Conservation (phyloP, 2,113 vertebrate genomes). For the Gorsachius goisagi region DNA sequence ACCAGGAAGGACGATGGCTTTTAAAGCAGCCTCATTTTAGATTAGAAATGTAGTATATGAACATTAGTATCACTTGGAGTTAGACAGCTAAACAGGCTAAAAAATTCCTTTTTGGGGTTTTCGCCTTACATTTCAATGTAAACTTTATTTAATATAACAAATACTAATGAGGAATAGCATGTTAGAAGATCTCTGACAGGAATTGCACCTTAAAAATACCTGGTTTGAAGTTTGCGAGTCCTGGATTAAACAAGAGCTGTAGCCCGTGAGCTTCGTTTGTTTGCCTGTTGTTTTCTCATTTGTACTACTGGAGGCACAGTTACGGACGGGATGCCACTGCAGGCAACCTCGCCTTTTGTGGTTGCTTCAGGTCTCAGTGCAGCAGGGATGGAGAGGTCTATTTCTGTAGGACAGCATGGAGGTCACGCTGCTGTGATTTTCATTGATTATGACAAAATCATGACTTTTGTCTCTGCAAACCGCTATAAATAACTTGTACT, state of each 20-base stretch:
- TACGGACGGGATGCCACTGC: not conserved
- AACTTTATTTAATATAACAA: not conserved
- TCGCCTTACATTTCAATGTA: not conserved
- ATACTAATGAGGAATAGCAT: not conserved
- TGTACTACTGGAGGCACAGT: not conserved
- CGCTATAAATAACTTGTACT: not conserved
- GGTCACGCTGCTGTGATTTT: constrained; percentile 7
- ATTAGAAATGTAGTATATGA: not conserved
- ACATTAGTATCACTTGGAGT: not conserved
- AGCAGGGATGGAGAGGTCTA: not conserved
- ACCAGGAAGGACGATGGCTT: not conserved
- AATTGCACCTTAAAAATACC: not conserved
- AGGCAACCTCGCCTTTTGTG: not conserved
- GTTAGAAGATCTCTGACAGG: not conserved
- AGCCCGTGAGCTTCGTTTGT: not conserved
- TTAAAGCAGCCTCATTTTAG: not conserved
- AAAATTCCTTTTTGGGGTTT: not conserved
- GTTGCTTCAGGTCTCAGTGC: not conserved
- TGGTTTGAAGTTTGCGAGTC: not conserved
- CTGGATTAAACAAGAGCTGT: not conserved
- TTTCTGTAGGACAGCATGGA: not conserved
- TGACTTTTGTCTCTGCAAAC: not conserved
- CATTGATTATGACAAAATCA: constrained; percentile 16
- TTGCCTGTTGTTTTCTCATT: not conserved
- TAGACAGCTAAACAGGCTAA: not conserved